Evolutionary conservation across 2,113 vertebrate genomes (phyloP).

Genomic region (Ursus arctos): DNA sequence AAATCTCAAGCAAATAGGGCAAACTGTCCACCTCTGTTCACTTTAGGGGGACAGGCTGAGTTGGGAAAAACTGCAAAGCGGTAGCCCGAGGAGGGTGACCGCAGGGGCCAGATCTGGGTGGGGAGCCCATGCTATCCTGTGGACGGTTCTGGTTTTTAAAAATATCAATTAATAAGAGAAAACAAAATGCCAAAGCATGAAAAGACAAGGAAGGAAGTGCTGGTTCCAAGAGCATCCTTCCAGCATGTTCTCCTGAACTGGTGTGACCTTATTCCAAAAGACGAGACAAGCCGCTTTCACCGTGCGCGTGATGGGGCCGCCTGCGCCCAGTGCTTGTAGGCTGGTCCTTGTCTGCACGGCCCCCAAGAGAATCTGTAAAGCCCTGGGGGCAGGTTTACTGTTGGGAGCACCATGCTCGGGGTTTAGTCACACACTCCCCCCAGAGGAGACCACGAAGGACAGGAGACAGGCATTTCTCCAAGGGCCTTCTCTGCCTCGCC

Average conservation of each 20-base stretch:
- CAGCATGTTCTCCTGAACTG: neutral
- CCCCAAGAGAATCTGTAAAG: neutral
- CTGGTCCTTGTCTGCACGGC: neutral
- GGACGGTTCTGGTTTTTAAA: neutral
- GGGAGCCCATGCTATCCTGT: too few species aligned
- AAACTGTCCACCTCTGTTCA: neutral
- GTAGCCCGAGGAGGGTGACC: accelerated
- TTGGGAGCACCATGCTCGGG: neutral
- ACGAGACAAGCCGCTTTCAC: neutral
- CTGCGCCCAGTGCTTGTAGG: accelerated
- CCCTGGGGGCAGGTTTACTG: neutral
- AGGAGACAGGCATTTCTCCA: neutral
- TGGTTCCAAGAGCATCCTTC: neutral
- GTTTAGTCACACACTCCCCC: neutral
- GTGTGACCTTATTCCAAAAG: neutral
- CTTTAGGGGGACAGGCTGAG: accelerated
- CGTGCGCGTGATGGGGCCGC: accelerated
- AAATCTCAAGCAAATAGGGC: neutral
- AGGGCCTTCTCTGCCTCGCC: too few species aligned
- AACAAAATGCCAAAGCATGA: neutral
- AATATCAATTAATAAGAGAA: neutral
- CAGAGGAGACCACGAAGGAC: too few species aligned
- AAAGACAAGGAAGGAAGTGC: neutral
- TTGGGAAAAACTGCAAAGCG: accelerated
- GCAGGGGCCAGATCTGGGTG: accelerated